phyloP scores from a whole-genome alignment of 2,113 vertebrate genomes.

The Misgurnus mizolepis region DNA sequence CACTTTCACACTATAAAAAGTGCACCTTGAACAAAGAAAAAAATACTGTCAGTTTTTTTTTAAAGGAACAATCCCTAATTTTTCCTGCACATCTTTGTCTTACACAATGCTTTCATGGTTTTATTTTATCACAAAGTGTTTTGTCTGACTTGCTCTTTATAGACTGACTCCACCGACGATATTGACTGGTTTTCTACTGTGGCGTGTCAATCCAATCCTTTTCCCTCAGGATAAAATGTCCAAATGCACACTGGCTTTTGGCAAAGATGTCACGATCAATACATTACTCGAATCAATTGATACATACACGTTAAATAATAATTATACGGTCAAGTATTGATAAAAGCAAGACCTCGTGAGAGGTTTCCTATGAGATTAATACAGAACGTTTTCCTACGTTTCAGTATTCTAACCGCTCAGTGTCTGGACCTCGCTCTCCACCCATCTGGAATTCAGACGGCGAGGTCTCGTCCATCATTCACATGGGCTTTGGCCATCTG shows the following conservation, averaged over 20 bases:
- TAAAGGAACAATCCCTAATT: no score
- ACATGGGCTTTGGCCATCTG: constrained; percentile 57
- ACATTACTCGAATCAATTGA: constrained; percentile 66
- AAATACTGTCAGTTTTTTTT: no score
- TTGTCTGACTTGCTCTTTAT: constrained; percentile 38
- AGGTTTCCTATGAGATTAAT: not conserved
- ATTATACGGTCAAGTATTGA: constrained; percentile 74
- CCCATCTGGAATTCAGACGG: constrained; percentile 57
- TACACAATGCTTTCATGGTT: not conserved
- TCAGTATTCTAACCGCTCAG: constrained; percentile 45
- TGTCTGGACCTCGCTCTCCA: constrained; percentile 29
- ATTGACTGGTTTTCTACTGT: constrained; percentile 7
- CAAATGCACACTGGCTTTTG: constrained; percentile 74
- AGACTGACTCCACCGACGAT: constrained; percentile 12
- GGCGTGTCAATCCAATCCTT: constrained; percentile 64
- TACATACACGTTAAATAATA: constrained; percentile 79
- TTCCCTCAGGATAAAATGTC: constrained; percentile 67
- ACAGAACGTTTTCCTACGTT: not conserved
- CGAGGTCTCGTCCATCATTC: constrained; percentile 56
- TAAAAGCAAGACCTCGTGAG: constrained; percentile 40
- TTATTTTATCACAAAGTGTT: constrained; percentile 22
- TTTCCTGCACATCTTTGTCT: constrained; percentile 8
- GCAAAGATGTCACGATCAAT: constrained; percentile 70
- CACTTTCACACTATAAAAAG: no score
- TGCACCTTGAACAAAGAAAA: no score